Base-by-base conservation (phyloP, 53 echinoderm and acorn worm genomes). In the Stichopus horrens region DNA sequence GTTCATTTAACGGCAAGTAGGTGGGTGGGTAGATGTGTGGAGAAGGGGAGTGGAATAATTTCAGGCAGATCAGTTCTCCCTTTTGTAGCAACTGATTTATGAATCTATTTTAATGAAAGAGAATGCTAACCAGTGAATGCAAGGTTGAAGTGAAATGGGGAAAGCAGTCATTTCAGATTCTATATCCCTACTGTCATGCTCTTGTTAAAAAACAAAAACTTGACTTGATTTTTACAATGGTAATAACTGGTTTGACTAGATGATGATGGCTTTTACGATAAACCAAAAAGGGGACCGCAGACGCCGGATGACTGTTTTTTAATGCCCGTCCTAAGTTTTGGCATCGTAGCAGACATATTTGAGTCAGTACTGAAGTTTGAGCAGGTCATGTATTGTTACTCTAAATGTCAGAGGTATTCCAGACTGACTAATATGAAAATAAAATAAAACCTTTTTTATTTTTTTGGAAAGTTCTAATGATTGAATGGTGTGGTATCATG, bases 21-120 rank as follows among this genome's bases (percentile, higher is more conserved):
- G 52, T 23, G 52, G 85, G 59, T 13, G 85, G 66, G 66, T 67
- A 7, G 82, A 67, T 23, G 52, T 67, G 37, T 37, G 37, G 37
- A 2, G 37, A 2, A 37, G 37, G 37, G 37, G 37, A 57, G 56
- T 65, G 66, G 66, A 37, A 37, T 67, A 85, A 85, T 85, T 85
- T 66, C 21, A 23, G 66, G 37, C 65, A 63, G n/a, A 8, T 23
- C 52, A 21, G 52, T 9, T 9, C 59, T 18, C 67, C 51, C 10
- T 9, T 67, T 85, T 59, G 23, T 52, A 85, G 9, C 52, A 85
- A 85, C 58, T 68, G 52, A 85, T 85, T 85, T 85, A 85, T 85
- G 66, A 67, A 52, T 54, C 11, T 11, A 13, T 76, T 76, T 52
- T 76, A 13, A 7, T 23, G 52, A 54, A 23, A 10, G 23, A 71